Evolutionary conservation across 2,888 invertebrate genomes (phyloP).

Genomic region (Morpho helenor): DNA sequence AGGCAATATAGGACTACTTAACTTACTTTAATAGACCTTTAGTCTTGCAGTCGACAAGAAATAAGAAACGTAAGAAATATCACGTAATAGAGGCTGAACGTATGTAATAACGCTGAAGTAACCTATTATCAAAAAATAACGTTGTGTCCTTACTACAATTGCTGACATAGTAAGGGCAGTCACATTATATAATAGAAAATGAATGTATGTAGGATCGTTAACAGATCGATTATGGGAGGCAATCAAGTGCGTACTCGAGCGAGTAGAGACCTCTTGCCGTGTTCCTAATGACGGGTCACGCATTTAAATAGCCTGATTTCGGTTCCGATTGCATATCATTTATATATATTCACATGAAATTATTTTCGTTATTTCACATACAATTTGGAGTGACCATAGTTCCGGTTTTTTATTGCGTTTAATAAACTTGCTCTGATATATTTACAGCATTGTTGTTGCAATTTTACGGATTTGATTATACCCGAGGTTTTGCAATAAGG

Average conservation of each 20-base stretch:
- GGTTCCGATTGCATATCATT: constrained; percentile 52
- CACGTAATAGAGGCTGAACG: too few relatives aligned
- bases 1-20: background rate
- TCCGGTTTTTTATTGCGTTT: constrained; percentile 12
- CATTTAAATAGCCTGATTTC: constrained; percentile 70
- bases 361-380: constrained; percentile 42
- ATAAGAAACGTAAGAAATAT: too few relatives aligned
- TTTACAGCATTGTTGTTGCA: constrained; percentile 12
- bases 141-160: too few relatives aligned
- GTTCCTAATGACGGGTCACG: constrained; percentile 71
- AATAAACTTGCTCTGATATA: constrained; percentile 19
- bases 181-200: constrained; percentile 24
- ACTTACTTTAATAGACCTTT: too few relatives aligned
- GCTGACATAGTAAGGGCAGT: constrained; percentile 5
- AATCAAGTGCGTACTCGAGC: constrained; percentile 54
- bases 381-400: constrained; percentile 29
- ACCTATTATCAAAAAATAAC: too few relatives aligned
- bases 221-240: constrained; percentile 70
- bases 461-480: constrained; percentile 14
- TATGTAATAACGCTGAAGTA: too few relatives aligned
- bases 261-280: constrained; percentile 43
- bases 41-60: background rate
- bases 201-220: constrained; percentile 47
- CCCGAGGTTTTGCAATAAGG: constrained; percentile 7
- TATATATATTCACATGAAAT: constrained; percentile 27